Evolutionary conservation across 2,797 vertebrate species (phyloP), one percentile per base, ranked within the genome.

Genomic region (Harpagifer antarcticus): DNA sequence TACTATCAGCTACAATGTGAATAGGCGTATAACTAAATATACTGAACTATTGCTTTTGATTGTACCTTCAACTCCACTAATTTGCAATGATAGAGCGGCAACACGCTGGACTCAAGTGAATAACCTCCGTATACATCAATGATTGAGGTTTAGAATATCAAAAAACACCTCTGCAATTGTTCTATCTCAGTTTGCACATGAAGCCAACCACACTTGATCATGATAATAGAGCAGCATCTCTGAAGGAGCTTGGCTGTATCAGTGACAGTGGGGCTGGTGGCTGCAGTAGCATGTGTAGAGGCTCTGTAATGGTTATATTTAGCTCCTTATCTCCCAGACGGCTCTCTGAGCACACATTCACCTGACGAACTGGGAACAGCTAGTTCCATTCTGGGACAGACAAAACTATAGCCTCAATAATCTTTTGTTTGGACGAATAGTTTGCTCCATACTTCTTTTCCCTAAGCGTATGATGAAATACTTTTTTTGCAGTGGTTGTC

Each of bases 261-360:
- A 14, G 84, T 80, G 82, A 81, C 84, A 76, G 83, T 84, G 64
- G 84, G 78, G 65, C 74, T 68, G 70, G 54, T 84, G 79, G 78
- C 73, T 84, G 88, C 72, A 82, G 76, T 60, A 81, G 79, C 75
- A 75, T 86, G 83, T 82, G 75, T 75, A 66, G 63, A 84, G 74
- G 57, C 84, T 83, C 78, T 72, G 66, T 80, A 76, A 81, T 74
- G 78, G 81, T 88, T 91, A 90, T 93, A 92, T 93, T 93, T 93
- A 93, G 87, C 86, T 79, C 52, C 74, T 86, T 84, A 72, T 90
- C 71, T 91, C 85, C 80, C 88, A 91, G 91, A 89, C 77, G 69
- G 72, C 75, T 81, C 68, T 72, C 68, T 72, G 78, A 87, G 83
- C 78, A 77, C 74, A 85, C 81, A 77, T 81, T 86, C 53, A 63